phyloP scores from a whole-genome alignment of 2,113 vertebrate genomes.

The Centropus bengalensis region DNA sequence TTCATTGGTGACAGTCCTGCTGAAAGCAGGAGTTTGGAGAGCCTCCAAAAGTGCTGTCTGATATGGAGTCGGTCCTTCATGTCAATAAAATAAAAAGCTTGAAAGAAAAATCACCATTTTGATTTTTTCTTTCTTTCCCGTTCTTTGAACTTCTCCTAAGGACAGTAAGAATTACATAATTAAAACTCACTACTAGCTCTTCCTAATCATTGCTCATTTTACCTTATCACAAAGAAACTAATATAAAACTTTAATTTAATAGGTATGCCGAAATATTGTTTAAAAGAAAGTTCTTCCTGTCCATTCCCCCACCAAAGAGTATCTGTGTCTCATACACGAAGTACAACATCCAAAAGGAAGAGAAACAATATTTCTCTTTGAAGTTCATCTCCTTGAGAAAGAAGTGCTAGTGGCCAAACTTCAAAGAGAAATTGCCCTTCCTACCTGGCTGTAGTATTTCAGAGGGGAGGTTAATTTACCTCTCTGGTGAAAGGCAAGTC shows the following conservation, averaged over 20 bases:
- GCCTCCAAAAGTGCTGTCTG: not conserved
- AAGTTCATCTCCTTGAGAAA: constrained; percentile 36
- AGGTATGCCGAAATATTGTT: not conserved
- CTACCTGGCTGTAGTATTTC: constrained; percentile 41
- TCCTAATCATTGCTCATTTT: not conserved
- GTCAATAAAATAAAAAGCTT: not conserved
- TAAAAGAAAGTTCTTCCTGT: not conserved
- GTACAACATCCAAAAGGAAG: not conserved
- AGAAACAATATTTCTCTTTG: constrained; percentile 45
- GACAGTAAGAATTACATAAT: not conserved
- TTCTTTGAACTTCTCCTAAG: not conserved
- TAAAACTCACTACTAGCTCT: not conserved
- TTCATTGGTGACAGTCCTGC: not conserved
- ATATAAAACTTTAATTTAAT: not conserved
- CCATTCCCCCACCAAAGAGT: not conserved
- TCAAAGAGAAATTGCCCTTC: constrained; percentile 62
- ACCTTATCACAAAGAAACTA: not conserved
- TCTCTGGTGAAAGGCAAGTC: constrained; percentile 19
- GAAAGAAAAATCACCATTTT: not conserved
- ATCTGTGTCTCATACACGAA: not conserved
- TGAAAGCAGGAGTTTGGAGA: not conserved
- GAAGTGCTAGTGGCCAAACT: constrained; percentile 43
- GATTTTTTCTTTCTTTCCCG: not conserved
- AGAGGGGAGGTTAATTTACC: constrained; percentile 55
- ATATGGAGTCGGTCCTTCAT: not conserved